Evolutionary conservation across 2,797 vertebrate genomes (phyloP).

Genomic region (Lagothrix lagotricha): DNA sequence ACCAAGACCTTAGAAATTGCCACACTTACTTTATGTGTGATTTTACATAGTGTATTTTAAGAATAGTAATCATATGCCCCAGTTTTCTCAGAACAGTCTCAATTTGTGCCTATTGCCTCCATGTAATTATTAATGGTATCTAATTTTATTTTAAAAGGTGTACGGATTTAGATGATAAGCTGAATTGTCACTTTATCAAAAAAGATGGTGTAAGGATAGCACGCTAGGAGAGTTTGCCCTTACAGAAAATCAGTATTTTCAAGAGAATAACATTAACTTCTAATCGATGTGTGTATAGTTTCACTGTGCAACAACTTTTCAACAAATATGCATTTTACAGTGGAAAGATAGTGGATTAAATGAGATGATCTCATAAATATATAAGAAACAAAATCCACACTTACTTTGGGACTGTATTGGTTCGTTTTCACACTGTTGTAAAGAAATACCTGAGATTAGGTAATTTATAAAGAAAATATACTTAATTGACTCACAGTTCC

Average conservation of each 20-base stretch:
- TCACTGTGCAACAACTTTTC: not conserved
- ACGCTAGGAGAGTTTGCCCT: not conserved
- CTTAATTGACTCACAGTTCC: not conserved
- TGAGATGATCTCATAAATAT: not conserved
- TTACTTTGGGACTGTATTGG: not conserved
- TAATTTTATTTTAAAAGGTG: not conserved
- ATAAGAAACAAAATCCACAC: not conserved
- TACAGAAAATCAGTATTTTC: not conserved
- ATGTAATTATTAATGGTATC: not conserved
- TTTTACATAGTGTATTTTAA: not conserved
- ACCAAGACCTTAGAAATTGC: not conserved
- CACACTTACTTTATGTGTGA: not conserved
- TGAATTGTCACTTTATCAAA: not conserved
- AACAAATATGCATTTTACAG: not conserved
- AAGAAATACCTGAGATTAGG: not conserved
- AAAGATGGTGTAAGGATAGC: not conserved
- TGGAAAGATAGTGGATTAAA: not conserved
- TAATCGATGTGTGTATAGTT: not conserved
- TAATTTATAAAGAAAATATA: not conserved
- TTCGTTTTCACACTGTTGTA: not conserved
- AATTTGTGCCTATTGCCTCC: not conserved
- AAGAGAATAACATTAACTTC: not conserved
- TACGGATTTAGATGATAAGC: not conserved
- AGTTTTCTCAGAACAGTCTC: not conserved
- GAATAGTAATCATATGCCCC: not conserved